Base-by-base conservation (phyloP, 2,113 vertebrate genomes). In the Paracanthobrama guichenoti region DNA sequence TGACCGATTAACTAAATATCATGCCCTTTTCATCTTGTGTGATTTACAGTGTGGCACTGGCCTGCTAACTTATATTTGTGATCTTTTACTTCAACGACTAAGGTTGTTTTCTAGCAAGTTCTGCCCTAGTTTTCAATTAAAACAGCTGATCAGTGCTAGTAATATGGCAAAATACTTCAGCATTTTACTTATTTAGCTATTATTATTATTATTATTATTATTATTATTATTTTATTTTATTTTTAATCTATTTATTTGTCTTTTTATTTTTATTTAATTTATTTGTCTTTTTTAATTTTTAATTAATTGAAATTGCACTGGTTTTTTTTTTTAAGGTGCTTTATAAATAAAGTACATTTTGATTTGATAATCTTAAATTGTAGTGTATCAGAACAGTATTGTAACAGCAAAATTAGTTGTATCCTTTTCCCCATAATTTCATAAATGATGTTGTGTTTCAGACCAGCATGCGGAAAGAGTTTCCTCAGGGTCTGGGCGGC, bases 401-500 rank as follows among this genome's bases (percentile, higher is more conserved):
- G 14, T 35, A 42, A 69, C 31, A 22, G 66, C 35, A 2, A 22
- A 42, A 42, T 22, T 9, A 22, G 18, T 28, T 53, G 16, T 12
- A 76, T 24, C 35, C 0, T 6, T 9, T 66, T 44, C 44, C n/a
- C n/a, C 14, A 8, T 24, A 9, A 10, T 79, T 39, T 16, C 7
- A 64, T 28, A 14, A n/a, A 53, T 24, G 59, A 16, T 75, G 69
- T 55, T 81, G 62, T 42, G 18, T 86, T 42, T 44, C 93, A 99
- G 98, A 92, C 94, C 6, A 94, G 94, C 24, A 39, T 89, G 2
- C 89, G 94, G 2, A 97, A 93, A 89, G 93, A 93, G 12, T 94
- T 95, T 48, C 92, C 96, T 7, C 88, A 90, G 24, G 94, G 91
- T 16, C 50, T 97, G 0, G 97, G 97, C 0, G 97, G 97, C 85